Conservation (phyloP, 1,140 invertebrate species). For the Eriocheir sinensis region DNA sequence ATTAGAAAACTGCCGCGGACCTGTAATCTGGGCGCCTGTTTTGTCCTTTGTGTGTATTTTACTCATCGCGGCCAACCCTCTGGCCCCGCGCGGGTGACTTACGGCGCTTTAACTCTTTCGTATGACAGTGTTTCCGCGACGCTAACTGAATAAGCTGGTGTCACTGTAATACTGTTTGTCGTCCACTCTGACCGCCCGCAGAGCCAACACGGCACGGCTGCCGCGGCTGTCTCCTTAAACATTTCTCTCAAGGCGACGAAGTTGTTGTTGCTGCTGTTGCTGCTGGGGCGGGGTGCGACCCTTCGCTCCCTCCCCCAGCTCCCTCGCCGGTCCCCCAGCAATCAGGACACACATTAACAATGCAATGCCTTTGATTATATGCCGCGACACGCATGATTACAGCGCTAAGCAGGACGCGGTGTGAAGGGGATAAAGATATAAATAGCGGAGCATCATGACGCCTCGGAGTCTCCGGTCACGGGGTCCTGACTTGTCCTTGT, state of each 20-base stretch:
- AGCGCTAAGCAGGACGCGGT: neutral
- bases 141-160: slow-evolving; percentile 51
- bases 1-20: slow-evolving; percentile 10
- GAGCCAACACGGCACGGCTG: neutral
- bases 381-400: neutral
- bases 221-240: neutral
- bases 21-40: slow-evolving; percentile 45
- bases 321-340: neutral
- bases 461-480: neutral
- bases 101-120: slow-evolving; percentile 31
- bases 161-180: slow-evolving; percentile 49
- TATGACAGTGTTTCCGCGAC: slow-evolving; percentile 57
- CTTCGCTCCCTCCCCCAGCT: too few relatives aligned
- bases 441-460: neutral
- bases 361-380: neutral
- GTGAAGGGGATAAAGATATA: neutral
- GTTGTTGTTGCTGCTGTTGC: neutral
- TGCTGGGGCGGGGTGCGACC: neutral
- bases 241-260: neutral
- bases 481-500: neutral
- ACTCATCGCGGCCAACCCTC: neutral
- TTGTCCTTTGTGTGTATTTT: slow-evolving; percentile 59
- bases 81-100: slow-evolving; percentile 47
- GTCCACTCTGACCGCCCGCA: neutral
- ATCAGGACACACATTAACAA: neutral